These are phyloP conservation scores for Ptyas mucosa DNA, from an alignment of 2,113 vertebrate genomes.

Conservation along the genomic window DNA sequence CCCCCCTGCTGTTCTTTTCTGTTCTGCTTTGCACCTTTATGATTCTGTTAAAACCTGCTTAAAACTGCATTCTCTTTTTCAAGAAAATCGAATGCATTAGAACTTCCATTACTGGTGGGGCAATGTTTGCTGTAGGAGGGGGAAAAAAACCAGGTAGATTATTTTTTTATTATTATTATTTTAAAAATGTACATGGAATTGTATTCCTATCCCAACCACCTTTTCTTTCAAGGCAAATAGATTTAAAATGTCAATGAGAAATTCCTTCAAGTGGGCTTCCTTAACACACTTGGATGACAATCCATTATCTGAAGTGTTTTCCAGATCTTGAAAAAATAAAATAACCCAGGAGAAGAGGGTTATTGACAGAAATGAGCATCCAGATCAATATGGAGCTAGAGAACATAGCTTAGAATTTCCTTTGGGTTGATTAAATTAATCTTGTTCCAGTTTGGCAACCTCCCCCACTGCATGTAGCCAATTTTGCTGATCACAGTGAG, in stretches of 20 bases:
- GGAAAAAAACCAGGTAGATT: not conserved
- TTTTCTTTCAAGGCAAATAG: not conserved
- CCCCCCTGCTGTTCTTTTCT: conserved; percentile 14
- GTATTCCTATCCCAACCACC: not conserved
- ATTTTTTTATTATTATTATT: not conserved
- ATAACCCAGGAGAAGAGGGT: not conserved
- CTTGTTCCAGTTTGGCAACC: not conserved
- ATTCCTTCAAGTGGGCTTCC: not conserved
- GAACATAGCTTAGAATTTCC: not conserved
- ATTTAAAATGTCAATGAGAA: not conserved
- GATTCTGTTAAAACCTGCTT: conserved; percentile 23
- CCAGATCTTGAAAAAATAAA: not conserved
- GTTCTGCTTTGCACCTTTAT: conserved; percentile 31
- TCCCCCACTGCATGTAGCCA: not conserved
- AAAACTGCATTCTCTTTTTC: not conserved
- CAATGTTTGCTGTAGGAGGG: not conserved
- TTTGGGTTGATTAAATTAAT: not conserved
- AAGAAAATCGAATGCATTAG: not conserved
- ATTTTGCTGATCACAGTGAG: not conserved
- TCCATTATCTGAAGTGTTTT: not conserved
- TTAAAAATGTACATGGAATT: not conserved
- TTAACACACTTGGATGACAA: not conserved
- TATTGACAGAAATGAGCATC: not conserved
- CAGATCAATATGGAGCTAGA: not conserved
- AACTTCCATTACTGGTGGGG: not conserved